phyloP scores from a whole-genome alignment of 2,113 vertebrate species.

The Burhinus bistriatus region DNA sequence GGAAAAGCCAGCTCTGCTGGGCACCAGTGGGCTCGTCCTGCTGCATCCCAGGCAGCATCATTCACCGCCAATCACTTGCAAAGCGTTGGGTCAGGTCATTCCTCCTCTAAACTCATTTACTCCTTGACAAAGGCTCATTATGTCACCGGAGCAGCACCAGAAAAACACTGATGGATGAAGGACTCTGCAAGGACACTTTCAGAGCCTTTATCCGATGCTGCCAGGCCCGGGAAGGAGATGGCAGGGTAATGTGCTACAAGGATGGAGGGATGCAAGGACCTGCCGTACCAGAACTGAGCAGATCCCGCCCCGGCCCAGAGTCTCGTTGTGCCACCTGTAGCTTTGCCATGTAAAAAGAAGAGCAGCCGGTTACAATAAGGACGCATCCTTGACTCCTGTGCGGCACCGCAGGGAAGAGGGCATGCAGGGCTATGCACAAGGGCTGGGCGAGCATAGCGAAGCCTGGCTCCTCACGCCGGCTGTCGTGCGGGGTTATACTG shows the following conservation, averaged over 20 bases:
- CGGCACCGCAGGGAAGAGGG: background rate
- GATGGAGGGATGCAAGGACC: background rate
- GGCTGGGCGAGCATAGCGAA: background rate
- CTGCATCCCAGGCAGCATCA: background rate
- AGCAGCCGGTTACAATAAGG: rapidly evolving
- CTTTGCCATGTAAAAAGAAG: background rate
- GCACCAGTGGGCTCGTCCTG: background rate
- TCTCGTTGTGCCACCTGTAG: no score
- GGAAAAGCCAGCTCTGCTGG: background rate
- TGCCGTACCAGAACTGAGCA: rapidly evolving
- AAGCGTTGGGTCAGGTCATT: background rate
- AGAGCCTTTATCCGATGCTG: background rate
- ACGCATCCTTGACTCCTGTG: rapidly evolving
- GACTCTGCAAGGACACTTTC: background rate
- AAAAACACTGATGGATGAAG: background rate
- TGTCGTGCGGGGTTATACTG: rapidly evolving
- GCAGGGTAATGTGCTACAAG: background rate
- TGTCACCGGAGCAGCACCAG: background rate
- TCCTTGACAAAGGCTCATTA: background rate
- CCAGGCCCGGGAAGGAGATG: background rate
- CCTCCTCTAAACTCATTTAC: background rate
- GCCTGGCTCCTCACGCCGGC: rapidly evolving
- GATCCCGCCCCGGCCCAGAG: no score
- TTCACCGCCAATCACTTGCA: background rate
- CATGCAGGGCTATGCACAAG: rapidly evolving